A percentile compares a stretch with the other conserved stretches of the same genome.
phyloP scores from a whole-genome alignment of 2,888 invertebrate genomes.

The Phyto melanocephala region DNA sequence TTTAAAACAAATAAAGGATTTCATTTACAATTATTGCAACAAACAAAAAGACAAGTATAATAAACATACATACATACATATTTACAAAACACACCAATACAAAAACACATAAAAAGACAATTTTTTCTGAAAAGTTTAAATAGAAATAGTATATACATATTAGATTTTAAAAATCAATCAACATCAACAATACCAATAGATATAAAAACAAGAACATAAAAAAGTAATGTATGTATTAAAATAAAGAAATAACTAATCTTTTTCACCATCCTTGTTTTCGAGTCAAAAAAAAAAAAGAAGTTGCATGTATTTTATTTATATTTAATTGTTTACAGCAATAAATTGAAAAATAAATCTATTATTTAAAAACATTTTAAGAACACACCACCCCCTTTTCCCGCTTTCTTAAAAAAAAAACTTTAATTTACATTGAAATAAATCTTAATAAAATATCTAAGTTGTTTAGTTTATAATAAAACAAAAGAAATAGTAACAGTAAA shows the following conservation, averaged over 20 bases:
- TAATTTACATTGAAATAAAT: conserved; percentile 41
- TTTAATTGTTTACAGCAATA: conserved; percentile 33
- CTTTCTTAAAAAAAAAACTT: neutral
- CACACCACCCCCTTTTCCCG: neutral
- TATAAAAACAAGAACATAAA: neutral
- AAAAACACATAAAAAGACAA: neutral
- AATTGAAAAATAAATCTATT: conserved; percentile 10
- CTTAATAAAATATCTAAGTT: conserved; percentile 38
- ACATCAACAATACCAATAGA: conserved; percentile 7
- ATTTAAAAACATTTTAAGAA: conserved; percentile 7
- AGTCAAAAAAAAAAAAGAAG: conserved; percentile 12
- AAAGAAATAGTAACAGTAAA: neutral
- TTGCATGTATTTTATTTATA: conserved; percentile 46
- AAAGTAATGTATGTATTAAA: conserved; percentile 12
- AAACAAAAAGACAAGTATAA: conserved; percentile 14
- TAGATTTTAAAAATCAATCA: neutral
- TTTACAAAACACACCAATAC: conserved; percentile 34
- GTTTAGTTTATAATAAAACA: conserved; percentile 36
- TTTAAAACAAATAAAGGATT: conserved; percentile 48
- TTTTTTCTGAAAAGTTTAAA: neutral
- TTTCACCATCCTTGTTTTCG: neutral
- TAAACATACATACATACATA: neutral
- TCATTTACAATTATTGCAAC: conserved; percentile 61
- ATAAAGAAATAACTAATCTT: neutral
- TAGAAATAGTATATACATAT: too few species aligned